A percentile compares a stretch with the other conserved stretches of the same genome.
phyloP scores from a whole-genome alignment of 23 tunicate species.

The Styela plicata region DNA sequence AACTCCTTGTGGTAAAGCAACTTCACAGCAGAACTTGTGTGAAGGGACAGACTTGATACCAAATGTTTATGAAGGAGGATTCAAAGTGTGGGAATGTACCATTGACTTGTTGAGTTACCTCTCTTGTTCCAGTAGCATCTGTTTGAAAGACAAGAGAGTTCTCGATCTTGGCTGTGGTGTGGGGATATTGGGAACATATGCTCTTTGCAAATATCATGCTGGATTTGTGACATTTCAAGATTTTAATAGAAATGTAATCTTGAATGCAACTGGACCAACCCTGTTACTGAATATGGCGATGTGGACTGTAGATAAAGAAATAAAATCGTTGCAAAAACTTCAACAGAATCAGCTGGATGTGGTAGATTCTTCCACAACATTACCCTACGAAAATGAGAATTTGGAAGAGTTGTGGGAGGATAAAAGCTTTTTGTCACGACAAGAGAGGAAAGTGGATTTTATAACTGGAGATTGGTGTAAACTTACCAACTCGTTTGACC shows the following conservation, averaged over 20 bases:
- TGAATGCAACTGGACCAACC: conserved; percentile 57
- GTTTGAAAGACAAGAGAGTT: conserved; percentile 26
- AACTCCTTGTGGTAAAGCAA: not conserved
- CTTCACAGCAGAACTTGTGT: no score
- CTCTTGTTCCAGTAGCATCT: not conserved
- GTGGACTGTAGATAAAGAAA: not conserved
- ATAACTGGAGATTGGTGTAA: conserved; percentile 63
- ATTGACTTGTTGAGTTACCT: conserved; percentile 35
- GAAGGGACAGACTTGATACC: conserved; percentile 47
- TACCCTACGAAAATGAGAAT: no score
- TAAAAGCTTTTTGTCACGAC: not conserved
- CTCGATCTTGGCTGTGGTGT: conserved; percentile 87
- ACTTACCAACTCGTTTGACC: not conserved
- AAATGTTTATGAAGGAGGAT: conserved; percentile 73
- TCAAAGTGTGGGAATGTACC: conserved; percentile 82
- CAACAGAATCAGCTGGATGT: not conserved
- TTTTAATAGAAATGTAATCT: conserved; percentile 48
- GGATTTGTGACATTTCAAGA: conserved; percentile 61
- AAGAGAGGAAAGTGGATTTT: conserved; percentile 1
- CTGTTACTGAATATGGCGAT: not conserved
- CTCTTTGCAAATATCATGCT: conserved; percentile 26
- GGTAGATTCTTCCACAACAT: not conserved
- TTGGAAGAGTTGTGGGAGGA: not conserved
- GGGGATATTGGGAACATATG: conserved; percentile 67
- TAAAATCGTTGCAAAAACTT: not conserved